Base-by-base conservation (phyloP, 2,797 vertebrate species). In the Takifugu rubripes region DNA sequence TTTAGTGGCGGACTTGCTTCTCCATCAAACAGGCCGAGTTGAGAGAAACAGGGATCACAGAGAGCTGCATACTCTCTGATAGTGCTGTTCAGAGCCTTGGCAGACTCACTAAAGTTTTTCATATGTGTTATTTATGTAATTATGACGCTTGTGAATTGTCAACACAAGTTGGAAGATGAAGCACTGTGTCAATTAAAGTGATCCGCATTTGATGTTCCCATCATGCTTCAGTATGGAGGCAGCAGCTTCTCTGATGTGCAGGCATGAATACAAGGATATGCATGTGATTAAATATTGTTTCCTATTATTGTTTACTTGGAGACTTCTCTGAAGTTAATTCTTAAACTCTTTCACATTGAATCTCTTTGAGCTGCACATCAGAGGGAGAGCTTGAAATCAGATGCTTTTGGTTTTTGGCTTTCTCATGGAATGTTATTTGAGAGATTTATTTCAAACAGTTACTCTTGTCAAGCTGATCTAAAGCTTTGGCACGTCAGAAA, bases 211-310 rank as follows among this genome's bases (percentile, higher is more conserved):
- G 82, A 87, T 87, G 83, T 81, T 77, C 1, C 49, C 61, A 71
- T 81, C 77, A 80, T 81, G 61, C 78, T 52, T 68, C 67, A 72
- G 75, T 79, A 79, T 82, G 81, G 82, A 88, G 72, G 68, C 59
- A 72, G 66, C 66, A 70, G 83, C 51, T 54, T 61, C 70, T 90
- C 77, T 87, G 84, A 87, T 84, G 79, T 85, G 79, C 74, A 72
- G 75, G 74, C 84, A 85, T 74, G 65, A 84, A 84, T 76, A 82
- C 83, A 82, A 81, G 79, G 72, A 64, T 81, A 76, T 69, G 74
- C 79, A 82, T 84, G 78, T 87, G 81, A 88, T 87, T 86, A 81
- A 86, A 87, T 88, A 83, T 87, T 87, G 76, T 88, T 88, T 87
- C 79, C 76, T 82, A 79, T 88, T 79, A 82, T 87, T 90, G 80